Conservation (phyloP, 1,140 invertebrate genomes). For the Leptinotarsa lineolata region DNA sequence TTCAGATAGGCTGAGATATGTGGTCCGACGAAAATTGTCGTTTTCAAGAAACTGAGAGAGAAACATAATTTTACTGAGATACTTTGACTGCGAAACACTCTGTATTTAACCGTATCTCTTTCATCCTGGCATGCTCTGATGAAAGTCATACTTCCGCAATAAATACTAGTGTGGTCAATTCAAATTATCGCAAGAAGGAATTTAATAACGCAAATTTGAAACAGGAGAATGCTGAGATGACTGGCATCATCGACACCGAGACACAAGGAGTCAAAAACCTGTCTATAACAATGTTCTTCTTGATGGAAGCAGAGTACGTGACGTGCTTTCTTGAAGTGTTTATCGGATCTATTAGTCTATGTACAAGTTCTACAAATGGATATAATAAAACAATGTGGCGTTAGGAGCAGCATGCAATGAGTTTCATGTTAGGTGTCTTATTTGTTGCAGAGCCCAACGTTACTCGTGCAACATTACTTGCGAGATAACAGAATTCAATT, state of each 20-base stretch:
- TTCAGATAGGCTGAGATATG: no score
- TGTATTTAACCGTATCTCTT: not conserved
- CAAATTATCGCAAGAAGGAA: constrained; percentile 1
- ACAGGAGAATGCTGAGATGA: not conserved
- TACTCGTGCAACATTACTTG: no score
- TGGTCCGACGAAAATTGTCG: no score
- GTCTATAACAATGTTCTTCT: constrained; percentile 4
- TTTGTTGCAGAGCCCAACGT: no score
- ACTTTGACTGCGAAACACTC: not conserved
- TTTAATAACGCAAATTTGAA: not conserved
- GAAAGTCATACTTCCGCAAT: constrained; percentile 2
- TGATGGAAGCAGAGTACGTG: not conserved
- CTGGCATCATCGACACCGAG: constrained; percentile 4
- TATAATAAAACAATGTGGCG: not conserved
- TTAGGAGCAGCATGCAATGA: not conserved
- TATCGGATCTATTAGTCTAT: not conserved
- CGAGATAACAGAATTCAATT: no score
- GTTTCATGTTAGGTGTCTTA: not conserved
- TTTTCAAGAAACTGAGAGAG: no score
- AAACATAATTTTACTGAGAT: no score
- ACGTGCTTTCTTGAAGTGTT: not conserved
- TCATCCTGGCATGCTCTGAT: constrained; percentile 1
- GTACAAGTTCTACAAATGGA: not conserved
- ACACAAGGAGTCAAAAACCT: not conserved
- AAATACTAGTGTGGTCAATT: constrained; percentile 1